A percentile compares a stretch with the other conserved stretches of the same genome.
Evolutionary conservation across 2,113 vertebrate species (phyloP).

Genomic region (Micromys minutus): DNA sequence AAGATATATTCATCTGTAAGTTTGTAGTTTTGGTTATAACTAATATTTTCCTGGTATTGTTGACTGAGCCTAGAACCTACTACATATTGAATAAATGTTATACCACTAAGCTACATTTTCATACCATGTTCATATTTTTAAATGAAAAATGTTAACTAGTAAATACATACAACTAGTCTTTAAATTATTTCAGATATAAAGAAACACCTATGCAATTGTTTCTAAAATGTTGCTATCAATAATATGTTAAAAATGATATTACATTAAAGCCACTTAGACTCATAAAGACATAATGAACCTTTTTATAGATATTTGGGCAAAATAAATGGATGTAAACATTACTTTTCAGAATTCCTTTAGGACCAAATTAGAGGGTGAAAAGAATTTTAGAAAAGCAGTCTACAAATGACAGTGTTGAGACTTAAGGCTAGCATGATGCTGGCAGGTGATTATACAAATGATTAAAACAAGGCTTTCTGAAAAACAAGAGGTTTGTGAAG

Average conservation of each 20-base stretch:
- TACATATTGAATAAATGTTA: not conserved
- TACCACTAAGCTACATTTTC: not conserved
- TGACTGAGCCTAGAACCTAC: not conserved
- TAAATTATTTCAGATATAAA: not conserved
- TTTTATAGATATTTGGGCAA: not conserved
- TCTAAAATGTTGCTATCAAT: conserved; percentile 16
- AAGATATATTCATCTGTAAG: too few relatives aligned
- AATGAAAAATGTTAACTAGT: not conserved
- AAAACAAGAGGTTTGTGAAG: not conserved
- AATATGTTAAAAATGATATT: not conserved
- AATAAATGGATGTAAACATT: not conserved
- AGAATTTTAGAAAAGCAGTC: not conserved
- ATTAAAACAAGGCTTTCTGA: not conserved
- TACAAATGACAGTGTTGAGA: not conserved
- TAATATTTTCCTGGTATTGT: not conserved
- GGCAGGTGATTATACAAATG: not conserved
- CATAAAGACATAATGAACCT: not conserved
- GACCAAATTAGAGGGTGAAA: not conserved
- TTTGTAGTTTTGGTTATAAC: not conserved
- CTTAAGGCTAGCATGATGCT: not conserved
- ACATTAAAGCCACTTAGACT: not conserved
- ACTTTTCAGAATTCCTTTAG: conserved; percentile 35
- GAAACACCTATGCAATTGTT: not conserved
- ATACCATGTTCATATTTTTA: not conserved
- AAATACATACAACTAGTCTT: not conserved